Conservation (phyloP, 2,113 vertebrate species). For the Dipodomys merriami region DNA sequence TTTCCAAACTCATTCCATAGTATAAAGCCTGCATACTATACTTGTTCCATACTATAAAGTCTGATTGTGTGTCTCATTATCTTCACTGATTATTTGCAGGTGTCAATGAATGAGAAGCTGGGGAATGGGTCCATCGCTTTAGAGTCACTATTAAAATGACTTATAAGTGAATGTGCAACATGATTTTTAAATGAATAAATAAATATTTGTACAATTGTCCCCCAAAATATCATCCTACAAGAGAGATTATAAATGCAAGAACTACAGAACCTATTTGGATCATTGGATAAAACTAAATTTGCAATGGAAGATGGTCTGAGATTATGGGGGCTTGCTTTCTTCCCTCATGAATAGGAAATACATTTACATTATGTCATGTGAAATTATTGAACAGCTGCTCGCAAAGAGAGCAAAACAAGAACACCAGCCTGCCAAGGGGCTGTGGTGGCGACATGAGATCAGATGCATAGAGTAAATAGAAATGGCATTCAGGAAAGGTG, state of each 20-base stretch:
- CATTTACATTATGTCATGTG: conserved; percentile 85
- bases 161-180: conserved; percentile 48
- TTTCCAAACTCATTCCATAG: conserved; percentile 67
- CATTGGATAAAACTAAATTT: conserved; percentile 71
- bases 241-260: conserved; percentile 62
- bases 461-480: conserved; percentile 80
- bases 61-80: conserved; percentile 76
- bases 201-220: conserved; percentile 59
- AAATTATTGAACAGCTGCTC: conserved; percentile 88
- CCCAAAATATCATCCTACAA: conserved; percentile 62
- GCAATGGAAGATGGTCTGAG: conserved; percentile 77
- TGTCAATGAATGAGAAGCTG: conserved; percentile 73
- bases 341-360: conserved; percentile 83
- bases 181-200: conserved; percentile 10
- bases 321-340: conserved; percentile 79
- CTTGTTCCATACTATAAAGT: conserved; percentile 62
- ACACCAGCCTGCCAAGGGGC: conserved; percentile 78
- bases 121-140: conserved; percentile 58
- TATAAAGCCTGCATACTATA: conserved; percentile 47
- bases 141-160: conserved; percentile 77
- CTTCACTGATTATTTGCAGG: conserved; percentile 76
- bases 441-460: conserved; percentile 75
- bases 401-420: conserved; percentile 81
- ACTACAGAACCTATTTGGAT: conserved; percentile 72
- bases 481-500: conserved; percentile 83